Base-by-base conservation (phyloP, 2,113 vertebrate genomes). In the Labeo catla region DNA sequence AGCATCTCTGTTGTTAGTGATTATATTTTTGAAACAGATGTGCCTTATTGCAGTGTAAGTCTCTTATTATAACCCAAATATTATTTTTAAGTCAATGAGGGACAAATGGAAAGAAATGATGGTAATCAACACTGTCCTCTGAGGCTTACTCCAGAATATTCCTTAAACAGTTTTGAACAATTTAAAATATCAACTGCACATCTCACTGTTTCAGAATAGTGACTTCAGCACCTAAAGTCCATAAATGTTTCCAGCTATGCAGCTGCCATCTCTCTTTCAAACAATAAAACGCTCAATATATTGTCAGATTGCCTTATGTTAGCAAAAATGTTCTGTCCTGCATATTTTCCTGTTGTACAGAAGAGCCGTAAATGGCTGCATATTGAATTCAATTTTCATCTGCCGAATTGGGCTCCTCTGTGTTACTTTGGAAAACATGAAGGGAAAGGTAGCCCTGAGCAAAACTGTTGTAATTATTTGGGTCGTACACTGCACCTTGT, bases 391-490 rank as follows among this genome's bases (percentile, higher is more conserved):
- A 65, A 66, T 66, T 68, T 73, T 34, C 7, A 43, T 15, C 11
- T 68, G 45, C 66, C 3, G 23, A 68, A 52, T 57, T 77, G 23
- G 28, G 28, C 28, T 80, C n/a, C 57, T 43, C 39, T 76, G 8
- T 77, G 13, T 73, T 36, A 12, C 49, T n/a, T 63, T 57, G 47
- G 23, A 79, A 76, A 86, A 49, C 73, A 86, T 61, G 70, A 88
- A 79, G 34, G 43, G 43, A 39, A 78, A 50, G 12, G 57, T 23
- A 52, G 76, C 68, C 54, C 52, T 57, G 39, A 85, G 80, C 61
- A 79, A 65, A 81, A 72, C 21, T 7, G 21, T 59, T 49, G n/a
- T 63, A 49, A 45, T 82, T 52, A 86, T 82, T 82, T 21, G 45
- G 59, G 59, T 77, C 8, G 45, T 65, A 47, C 4, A 11, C 34